These are phyloP conservation scores for Pteromalus puparum DNA, from an alignment of 1,140 invertebrate species.

Conservation along the genomic window DNA sequence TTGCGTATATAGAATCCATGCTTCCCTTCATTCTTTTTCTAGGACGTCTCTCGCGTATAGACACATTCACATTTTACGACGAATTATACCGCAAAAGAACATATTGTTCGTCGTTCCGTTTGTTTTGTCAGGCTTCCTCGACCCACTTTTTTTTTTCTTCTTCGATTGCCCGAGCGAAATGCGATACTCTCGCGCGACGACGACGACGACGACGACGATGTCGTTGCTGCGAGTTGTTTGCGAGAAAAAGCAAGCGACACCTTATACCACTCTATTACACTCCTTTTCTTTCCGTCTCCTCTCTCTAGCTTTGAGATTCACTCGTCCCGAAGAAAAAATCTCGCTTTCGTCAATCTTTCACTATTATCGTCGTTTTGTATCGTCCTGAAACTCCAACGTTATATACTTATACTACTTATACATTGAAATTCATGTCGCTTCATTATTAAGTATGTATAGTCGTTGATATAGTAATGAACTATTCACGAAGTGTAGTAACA, in stretches of 20 bases:
- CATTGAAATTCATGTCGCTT: too few relatives aligned
- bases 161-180: constrained; percentile 29
- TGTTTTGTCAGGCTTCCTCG: constrained; percentile 43
- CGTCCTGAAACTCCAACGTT: too few relatives aligned
- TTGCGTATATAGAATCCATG: not conserved
- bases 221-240: not conserved
- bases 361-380: not conserved
- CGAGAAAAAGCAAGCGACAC: not conserved
- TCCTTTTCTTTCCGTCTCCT: not conserved
- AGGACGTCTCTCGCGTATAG: not conserved
- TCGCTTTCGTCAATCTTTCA: not conserved
- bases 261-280: not conserved
- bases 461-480: too few relatives aligned
- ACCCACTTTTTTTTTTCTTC: constrained; percentile 37
- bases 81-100: constrained; percentile 9
- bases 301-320: not conserved
- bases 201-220: not conserved
- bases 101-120: constrained; percentile 12
- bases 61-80: constrained; percentile 17
- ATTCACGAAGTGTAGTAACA: too few relatives aligned
- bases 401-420: too few relatives aligned
- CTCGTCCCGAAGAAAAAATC: not conserved
- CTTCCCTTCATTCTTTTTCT: constrained; percentile 1
- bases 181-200: not conserved
- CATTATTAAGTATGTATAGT: too few relatives aligned